Percentiles rank a stretch among this genome's conserved stretches.
phyloP scores from a whole-genome alignment of 2,797 vertebrate species.

The Trachops cirrhosus region DNA sequence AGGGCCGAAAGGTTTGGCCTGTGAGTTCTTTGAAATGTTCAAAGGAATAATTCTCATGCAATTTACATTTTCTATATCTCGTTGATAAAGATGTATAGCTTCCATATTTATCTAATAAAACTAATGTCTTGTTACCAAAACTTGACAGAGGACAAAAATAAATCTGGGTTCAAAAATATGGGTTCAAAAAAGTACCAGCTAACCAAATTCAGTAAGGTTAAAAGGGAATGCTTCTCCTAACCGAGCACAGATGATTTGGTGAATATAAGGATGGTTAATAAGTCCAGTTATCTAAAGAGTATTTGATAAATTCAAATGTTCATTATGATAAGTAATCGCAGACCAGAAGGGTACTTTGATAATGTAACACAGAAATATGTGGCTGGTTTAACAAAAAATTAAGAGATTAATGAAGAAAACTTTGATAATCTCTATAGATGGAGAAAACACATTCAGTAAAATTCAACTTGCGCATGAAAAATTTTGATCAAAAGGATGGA shows the following conservation, averaged over 20 bases:
- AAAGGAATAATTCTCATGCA: background rate
- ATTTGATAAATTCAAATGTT: conserved; percentile 6
- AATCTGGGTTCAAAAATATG: background rate
- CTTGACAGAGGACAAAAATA: background rate
- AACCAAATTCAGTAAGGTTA: background rate
- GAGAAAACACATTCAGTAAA: background rate
- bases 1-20: background rate
- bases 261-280: background rate
- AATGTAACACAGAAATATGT: background rate
- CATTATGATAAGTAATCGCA: conserved; percentile 5
- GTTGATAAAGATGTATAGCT: background rate
- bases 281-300: background rate
- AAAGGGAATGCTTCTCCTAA: background rate
- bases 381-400: background rate
- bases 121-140: background rate
- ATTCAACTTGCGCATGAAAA: background rate
- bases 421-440: background rate
- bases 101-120: conserved; percentile 4
- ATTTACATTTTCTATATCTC: background rate
- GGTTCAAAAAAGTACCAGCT: background rate
- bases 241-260: background rate
- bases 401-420: background rate
- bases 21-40: background rate
- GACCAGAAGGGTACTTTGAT: background rate
- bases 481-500: background rate